Base-by-base conservation (phyloP, 2,797 vertebrate genomes). In the Rhadinocentrus ornatus region DNA sequence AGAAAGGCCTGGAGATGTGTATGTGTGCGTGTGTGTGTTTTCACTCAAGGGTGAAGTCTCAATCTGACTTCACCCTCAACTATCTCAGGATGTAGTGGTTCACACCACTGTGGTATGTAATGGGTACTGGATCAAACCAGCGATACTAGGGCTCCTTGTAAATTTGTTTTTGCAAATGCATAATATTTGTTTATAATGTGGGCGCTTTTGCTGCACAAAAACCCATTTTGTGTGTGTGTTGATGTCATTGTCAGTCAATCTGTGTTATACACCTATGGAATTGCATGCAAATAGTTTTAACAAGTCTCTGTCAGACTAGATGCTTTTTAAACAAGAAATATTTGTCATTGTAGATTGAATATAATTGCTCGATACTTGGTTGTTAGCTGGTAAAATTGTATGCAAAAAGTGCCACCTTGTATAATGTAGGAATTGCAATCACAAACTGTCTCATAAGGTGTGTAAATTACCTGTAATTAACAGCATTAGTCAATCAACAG, bases 1-100 rank as follows among this genome's bases (percentile, higher is more conserved):
- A 77, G 55, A 73, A 85, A 86, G 84, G 85, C 85, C 85, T 80
- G 75, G 64, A 85, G 88, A 82, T 80, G 69, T 71, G 73, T 80
- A 44, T 67, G 71, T 63, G 65, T 78, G 62, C 76, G 66, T 46
- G 75, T 61, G 57, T 71, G 70, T 65, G 61, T 77, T 62, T 71
- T 18, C 31, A 35, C 60, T 77, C 65, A 76, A 80, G 81, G 71
- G 74, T 85, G 82, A 79, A 79, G 77, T 75, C 54, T 71, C 56
- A 69, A 79, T 80, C 61, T 46, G 58, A 77, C 62, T 59, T 52
- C 70, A 65, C n/a, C 44, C 55, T 88, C 41, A 37, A 83, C 85
- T 67, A 83, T 87, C 77, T 84, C 46, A 70, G 59, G 73, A 71
- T 64, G 58, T 35, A 26, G 75, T 48, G 52, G 69, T 84, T 89